phyloP scores from a whole-genome alignment of 1,140 invertebrate genomes.

The Venturia canescens region DNA sequence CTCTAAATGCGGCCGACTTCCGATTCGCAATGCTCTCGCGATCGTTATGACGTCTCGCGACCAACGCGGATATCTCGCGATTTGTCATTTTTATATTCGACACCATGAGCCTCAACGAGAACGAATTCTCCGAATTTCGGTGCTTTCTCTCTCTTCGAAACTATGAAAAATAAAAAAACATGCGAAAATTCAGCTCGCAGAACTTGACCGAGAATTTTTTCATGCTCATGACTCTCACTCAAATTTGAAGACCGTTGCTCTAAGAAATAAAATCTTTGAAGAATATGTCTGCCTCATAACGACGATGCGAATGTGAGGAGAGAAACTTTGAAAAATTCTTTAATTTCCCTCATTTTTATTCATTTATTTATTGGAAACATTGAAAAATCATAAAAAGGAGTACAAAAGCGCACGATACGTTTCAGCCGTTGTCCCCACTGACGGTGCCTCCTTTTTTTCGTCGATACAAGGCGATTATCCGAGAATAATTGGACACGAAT shows the following conservation, averaged over 20 bases:
- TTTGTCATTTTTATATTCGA: constrained; percentile 12
- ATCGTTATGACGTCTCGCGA: not conserved
- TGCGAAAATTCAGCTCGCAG: no score
- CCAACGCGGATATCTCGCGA: not conserved
- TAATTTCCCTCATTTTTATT: no score
- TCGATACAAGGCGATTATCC: constrained; percentile 74
- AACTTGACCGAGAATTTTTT: no score
- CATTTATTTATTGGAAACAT: no score
- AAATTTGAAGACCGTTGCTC: no score
- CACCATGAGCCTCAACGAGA: not conserved
- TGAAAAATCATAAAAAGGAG: not conserved
- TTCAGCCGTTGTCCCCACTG: constrained; percentile 28
- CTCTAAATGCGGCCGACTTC: constrained; percentile 55
- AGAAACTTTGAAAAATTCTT: no score
- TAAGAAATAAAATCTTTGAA: no score
- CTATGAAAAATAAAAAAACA: no score
- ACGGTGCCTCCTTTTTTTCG: constrained; percentile 28
- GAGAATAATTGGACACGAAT: constrained; percentile 75
- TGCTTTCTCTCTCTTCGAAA: no score
- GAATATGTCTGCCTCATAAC: no score
- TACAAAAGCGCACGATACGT: not conserved
- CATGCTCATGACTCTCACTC: no score
- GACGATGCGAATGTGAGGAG: no score
- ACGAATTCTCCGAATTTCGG: not conserved
- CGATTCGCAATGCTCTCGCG: not conserved